phyloP scores from a whole-genome alignment of 2,113 vertebrate genomes.

The Silurus glanis region DNA sequence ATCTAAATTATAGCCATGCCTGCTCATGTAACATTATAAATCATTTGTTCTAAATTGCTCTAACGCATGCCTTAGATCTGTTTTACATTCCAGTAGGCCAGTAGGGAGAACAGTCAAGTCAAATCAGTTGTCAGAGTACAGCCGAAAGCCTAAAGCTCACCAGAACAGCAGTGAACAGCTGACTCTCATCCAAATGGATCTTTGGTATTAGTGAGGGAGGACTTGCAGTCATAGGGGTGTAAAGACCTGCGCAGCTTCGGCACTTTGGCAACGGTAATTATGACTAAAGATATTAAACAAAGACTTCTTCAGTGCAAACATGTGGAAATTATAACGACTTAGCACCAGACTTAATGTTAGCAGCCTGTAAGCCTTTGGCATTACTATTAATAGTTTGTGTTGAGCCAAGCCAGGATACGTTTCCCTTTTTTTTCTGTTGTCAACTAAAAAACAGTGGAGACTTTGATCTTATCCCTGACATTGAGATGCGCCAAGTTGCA shows the following conservation, averaged over 20 bases:
- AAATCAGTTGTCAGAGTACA: constrained; percentile 22
- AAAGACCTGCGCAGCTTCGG: constrained; percentile 8
- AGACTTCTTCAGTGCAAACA: background rate
- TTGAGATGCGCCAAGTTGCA: constrained; percentile 22
- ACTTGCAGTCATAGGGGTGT: background rate
- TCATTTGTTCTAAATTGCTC: background rate
- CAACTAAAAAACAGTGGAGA: background rate
- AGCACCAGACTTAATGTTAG: background rate
- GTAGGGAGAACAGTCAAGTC: constrained; percentile 18
- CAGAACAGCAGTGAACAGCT: constrained; percentile 29
- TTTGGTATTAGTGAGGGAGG: constrained; percentile 28
- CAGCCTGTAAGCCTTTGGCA: background rate
- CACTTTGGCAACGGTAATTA: background rate
- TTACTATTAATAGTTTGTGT: constrained; percentile 4
- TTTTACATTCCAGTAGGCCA: constrained; percentile 11
- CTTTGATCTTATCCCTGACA: constrained; percentile 14
- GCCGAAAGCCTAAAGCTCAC: background rate
- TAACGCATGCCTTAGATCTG: constrained; percentile 11
- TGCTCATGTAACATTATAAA: background rate
- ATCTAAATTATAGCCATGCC: background rate
- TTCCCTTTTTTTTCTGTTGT: background rate
- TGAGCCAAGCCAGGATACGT: background rate
- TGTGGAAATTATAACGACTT: constrained; percentile 19
- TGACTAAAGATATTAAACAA: constrained; percentile 21
- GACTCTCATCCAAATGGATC: constrained; percentile 34